These are phyloP conservation scores for Micrasema longulum DNA, from an alignment of 1,140 invertebrate genomes.

Conservation along the genomic window DNA sequence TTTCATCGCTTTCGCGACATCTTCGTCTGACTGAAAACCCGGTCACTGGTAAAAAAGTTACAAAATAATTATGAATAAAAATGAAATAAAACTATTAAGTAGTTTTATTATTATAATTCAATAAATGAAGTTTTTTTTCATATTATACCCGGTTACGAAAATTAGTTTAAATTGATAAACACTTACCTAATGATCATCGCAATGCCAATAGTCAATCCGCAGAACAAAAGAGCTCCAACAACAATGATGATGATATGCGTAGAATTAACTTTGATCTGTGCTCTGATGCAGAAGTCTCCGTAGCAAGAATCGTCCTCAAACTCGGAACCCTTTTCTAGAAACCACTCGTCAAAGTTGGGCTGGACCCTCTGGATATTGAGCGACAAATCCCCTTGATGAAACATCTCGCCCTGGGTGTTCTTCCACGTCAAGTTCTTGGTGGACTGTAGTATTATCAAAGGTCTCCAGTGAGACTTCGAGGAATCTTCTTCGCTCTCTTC, in stretches of 20 bases:
- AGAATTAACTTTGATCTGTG: conserved; percentile 52
- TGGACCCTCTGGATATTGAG: conserved; percentile 48
- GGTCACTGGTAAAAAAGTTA: too few relatives aligned
- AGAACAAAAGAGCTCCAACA: conserved; percentile 46
- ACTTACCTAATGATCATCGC: conserved; percentile 50
- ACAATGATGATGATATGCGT: conserved; percentile 53
- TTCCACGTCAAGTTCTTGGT: conserved; percentile 37
- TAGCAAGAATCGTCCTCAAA: conserved; percentile 50
- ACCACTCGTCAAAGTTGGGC: conserved; percentile 53
- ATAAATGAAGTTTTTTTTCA: too few relatives aligned
- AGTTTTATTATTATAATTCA: too few relatives aligned
- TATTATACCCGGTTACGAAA: too few relatives aligned
- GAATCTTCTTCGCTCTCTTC: conserved; percentile 5
- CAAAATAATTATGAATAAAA: too few relatives aligned
- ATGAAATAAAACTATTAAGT: too few relatives aligned
- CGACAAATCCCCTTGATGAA: conserved; percentile 39
- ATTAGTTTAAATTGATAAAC: not conserved
- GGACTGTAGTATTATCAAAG: conserved; percentile 47
- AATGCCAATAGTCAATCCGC: conserved; percentile 37
- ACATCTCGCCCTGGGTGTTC: not conserved
- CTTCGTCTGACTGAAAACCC: too few relatives aligned
- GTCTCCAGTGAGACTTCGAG: conserved; percentile 42
- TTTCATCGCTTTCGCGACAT: too few relatives aligned
- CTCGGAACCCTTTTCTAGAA: conserved; percentile 44
- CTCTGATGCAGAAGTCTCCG: conserved; percentile 52